Base-by-base conservation (phyloP, 2,797 vertebrate species). In the Rhinella marina region DNA sequence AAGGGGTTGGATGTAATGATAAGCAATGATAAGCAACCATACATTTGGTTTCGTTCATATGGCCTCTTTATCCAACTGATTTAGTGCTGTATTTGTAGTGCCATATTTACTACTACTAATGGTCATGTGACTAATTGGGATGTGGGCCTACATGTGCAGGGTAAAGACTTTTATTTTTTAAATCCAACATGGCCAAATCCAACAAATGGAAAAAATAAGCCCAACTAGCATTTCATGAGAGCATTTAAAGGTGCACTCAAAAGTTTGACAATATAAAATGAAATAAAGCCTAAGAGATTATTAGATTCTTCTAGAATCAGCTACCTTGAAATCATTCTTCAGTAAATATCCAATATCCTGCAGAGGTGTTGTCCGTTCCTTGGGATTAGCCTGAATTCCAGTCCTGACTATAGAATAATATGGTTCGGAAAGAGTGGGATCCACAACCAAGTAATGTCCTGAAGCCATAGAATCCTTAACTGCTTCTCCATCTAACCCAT, bases 321-420 rank as follows among this genome's bases (percentile, higher is more conserved):
- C 92, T 92, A 94, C 95, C 95, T 95, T 94, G 17, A 95, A 83
- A 87, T 95, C 94, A 5, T 95, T 95, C 90, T 94, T 94, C 82
- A 96, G 87, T 88, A 93, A 82, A 86, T 95, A 96, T 0, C 87
- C 94, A 82, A 95, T 95, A 89, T 95, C 94, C 75, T 95, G 95
- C 32, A 96, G 92, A 23, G 91, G 94, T 88, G 93, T 86, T 32
- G 89, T 90, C 77, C 95, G 93, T 4, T 94, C 91, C 90, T 92
- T 93, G 68, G 92, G 92, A 0, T 92, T 94, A 87, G 92, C 87
- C 0, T 94, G 94, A 59, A 95, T 92, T 41, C 95, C 95, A 80
- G 92, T 90, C 84, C 92, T 94, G 90, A 95, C 90, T 1, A 94
- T 89, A 59, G 90, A 87, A 0, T 94, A 94, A 59, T 94, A 96